These are phyloP conservation scores for Cenopis cana DNA, from an alignment of 2,888 invertebrate genomes.

Conservation along the genomic window DNA sequence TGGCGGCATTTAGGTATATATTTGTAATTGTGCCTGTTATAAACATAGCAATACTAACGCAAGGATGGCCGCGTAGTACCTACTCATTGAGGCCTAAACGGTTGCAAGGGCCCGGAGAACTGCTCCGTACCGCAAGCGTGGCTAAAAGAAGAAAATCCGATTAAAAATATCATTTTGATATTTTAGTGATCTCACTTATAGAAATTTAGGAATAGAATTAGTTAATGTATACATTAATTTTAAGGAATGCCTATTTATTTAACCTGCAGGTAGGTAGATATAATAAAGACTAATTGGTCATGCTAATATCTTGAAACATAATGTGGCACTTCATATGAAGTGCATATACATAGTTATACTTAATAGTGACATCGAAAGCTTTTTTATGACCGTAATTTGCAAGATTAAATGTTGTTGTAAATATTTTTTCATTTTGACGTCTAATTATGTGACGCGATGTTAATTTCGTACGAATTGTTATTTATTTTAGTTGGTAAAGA, in stretches of 20 bases:
- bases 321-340: background rate
- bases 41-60: slow-evolving; percentile 3
- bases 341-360: too few species aligned
- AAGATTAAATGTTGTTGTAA: slow-evolving; percentile 30
- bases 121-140: slow-evolving; percentile 19
- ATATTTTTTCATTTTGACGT: slow-evolving; percentile 39
- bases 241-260: slow-evolving; percentile 50
- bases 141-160: slow-evolving; percentile 16
- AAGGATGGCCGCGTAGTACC: background rate
- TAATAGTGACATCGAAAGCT: slow-evolving; percentile 7
- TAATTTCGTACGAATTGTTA: slow-evolving; percentile 67
- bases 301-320: background rate
- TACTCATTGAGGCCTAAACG: slow-evolving; percentile 36
- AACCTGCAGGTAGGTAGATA: slow-evolving; percentile 40
- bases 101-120: slow-evolving; percentile 4
- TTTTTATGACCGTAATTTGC: background rate
- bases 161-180: slow-evolving; percentile 49
- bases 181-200: slow-evolving; percentile 72
- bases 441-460: slow-evolving; percentile 53
- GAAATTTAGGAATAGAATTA: slow-evolving; percentile 52
- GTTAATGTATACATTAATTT: slow-evolving; percentile 31
- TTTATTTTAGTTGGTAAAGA: slow-evolving; percentile 72
- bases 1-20: slow-evolving; percentile 35
- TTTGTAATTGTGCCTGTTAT: background rate
- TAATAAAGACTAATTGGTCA: slow-evolving; percentile 24